Conservation (phyloP, 2,113 vertebrate genomes). For the Tricholaema leucomelas region DNA sequence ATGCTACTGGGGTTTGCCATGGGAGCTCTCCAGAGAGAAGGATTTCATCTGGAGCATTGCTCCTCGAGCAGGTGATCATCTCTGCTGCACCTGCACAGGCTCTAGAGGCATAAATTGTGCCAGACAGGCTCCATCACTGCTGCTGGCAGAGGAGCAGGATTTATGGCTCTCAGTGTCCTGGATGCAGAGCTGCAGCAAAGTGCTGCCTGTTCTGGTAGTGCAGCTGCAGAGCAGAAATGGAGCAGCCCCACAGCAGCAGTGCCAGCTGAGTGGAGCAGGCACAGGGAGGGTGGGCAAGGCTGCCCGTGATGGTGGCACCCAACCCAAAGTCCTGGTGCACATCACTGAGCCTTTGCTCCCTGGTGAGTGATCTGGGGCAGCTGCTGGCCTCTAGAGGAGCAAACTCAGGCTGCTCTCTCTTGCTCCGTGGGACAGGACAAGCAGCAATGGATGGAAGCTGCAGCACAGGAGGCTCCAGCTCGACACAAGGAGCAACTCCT, state of each 20-base stretch:
- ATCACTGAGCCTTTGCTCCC: too few species aligned
- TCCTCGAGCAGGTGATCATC: neutral
- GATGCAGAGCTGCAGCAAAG: neutral
- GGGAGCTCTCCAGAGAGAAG: neutral
- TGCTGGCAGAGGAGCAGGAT: neutral
- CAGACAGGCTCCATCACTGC: neutral
- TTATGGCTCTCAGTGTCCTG: fast-evolving
- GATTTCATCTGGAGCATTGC: neutral
- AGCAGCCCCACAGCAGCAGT: neutral
- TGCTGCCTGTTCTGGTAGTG: fast-evolving
- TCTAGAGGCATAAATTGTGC: neutral
- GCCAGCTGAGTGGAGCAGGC: neutral
- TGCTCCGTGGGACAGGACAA: too few species aligned
- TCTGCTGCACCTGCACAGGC: neutral
- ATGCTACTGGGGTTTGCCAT: neutral
- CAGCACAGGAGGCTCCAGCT: too few species aligned
- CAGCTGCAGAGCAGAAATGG: neutral
- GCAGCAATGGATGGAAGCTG: too few species aligned
- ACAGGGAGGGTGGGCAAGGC: neutral
- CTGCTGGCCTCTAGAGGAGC: neutral
- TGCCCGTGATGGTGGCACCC: neutral
- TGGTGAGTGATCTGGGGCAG: too few species aligned
- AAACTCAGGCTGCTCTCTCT: neutral
- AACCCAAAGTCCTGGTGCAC: too few species aligned
- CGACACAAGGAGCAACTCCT: too few species aligned